Percentiles rank a stretch among this genome's conserved stretches.
Evolutionary conservation across 1,140 invertebrate species (phyloP).

Genomic region (Drosophila yakuba): DNA sequence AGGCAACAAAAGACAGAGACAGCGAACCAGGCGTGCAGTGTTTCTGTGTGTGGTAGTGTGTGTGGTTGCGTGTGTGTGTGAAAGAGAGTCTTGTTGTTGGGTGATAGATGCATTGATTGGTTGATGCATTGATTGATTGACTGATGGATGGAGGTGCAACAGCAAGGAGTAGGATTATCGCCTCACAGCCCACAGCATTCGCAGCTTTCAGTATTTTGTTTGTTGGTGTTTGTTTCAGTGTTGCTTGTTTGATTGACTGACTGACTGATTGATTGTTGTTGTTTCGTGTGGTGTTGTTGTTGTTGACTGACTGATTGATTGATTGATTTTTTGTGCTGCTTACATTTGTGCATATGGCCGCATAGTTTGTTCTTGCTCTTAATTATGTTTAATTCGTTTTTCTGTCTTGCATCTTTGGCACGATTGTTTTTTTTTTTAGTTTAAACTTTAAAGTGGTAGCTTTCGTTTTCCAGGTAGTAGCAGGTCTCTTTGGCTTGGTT

Average conservation of each 20-base stretch:
- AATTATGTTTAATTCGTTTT: constrained; percentile 10
- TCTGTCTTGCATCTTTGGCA: constrained; percentile 60
- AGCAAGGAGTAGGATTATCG: constrained; percentile 58
- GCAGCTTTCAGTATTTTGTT: constrained; percentile 15
- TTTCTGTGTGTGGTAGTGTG: background rate
- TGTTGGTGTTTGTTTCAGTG: constrained; percentile 36
- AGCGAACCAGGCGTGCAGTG: constrained; percentile 38
- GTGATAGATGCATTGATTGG: constrained; percentile 14
- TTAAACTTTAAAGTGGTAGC: background rate
- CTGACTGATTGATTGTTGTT: constrained; percentile 37
- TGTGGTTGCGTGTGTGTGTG: constrained; percentile 10
- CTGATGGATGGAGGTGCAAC: constrained; percentile 59
- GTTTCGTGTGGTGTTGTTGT: constrained; percentile 42
- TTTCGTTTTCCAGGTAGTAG: constrained; percentile 38
- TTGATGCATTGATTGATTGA: constrained; percentile 40
- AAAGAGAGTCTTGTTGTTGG: constrained; percentile 37
- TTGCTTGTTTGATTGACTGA: constrained; percentile 35
- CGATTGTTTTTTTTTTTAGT: constrained; percentile 22
- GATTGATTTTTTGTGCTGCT: constrained; percentile 32
- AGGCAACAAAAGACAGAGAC: constrained; percentile 15
- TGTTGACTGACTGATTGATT: constrained; percentile 1
- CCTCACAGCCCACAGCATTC: constrained; percentile 48
- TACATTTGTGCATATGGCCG: constrained; percentile 57
- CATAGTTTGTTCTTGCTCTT: constrained; percentile 26
- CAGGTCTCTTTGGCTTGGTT: constrained; percentile 29